These are phyloP conservation scores for Aegypius monachus DNA, from an alignment of 2,113 vertebrate species.

Conservation along the genomic window DNA sequence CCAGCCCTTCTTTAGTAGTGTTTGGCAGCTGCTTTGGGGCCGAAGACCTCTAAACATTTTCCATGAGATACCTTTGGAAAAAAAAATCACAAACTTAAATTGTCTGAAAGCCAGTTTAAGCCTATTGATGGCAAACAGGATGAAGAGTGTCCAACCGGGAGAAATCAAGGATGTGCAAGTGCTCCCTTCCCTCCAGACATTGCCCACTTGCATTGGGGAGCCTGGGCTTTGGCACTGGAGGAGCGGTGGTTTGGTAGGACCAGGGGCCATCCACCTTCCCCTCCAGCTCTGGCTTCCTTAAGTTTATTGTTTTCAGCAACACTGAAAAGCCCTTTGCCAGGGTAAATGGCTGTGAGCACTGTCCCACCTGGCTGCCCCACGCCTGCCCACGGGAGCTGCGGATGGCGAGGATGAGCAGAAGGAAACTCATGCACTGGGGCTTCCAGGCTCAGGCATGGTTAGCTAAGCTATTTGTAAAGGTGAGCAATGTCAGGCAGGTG, in stretches of 20 bases:
- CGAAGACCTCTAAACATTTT: not conserved
- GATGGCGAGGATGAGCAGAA: not conserved
- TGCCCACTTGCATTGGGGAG: not conserved
- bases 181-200: not conserved
- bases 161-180: not conserved
- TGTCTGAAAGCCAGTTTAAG: not conserved
- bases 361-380: not conserved
- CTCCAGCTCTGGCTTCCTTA: not conserved
- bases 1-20: not conserved
- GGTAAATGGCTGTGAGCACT: not conserved
- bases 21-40: not conserved
- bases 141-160: not conserved
- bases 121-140: not conserved
- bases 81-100: not conserved
- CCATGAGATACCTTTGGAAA: not conserved
- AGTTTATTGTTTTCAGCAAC: not conserved
- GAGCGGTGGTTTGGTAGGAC: not conserved
- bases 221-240: not conserved
- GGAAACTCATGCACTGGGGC: not conserved
- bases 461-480: not conserved
- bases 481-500: not conserved
- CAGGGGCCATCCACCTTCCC: not conserved
- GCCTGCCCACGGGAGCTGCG: fast-evolving
- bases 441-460: not conserved
- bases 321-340: not conserved